Conservation (phyloP, 1,140 invertebrate species). For the Lepidurus couesii region DNA sequence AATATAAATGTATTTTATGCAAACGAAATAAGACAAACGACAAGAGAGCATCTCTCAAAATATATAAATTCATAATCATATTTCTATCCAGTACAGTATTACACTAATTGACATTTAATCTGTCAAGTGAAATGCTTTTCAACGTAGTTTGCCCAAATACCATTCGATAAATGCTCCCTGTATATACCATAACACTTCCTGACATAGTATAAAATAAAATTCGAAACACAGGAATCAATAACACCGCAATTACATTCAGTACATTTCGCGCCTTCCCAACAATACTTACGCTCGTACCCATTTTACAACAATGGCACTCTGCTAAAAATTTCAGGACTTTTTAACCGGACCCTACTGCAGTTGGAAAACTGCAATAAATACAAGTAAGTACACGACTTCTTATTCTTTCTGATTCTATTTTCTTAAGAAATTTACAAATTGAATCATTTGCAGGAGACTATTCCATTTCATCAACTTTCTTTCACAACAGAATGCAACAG, state of each 20-base stretch:
- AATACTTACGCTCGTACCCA: not conserved
- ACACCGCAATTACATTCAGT: not conserved
- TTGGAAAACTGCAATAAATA: not conserved
- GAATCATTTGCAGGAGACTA: not conserved
- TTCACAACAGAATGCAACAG: not conserved
- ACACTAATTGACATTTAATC: not conserved
- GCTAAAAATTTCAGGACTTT: not conserved
- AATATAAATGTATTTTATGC: not conserved
- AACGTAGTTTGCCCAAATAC: not conserved
- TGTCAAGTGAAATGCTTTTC: not conserved
- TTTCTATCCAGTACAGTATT: not conserved
- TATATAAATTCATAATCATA: not conserved
- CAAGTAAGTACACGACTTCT: not conserved
- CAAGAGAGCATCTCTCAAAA: not conserved
- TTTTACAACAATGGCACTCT: not conserved
- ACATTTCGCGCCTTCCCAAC: not conserved
- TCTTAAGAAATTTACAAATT: not conserved
- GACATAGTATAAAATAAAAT: not conserved
- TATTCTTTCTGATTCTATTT: not conserved
- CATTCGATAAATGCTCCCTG: not conserved
- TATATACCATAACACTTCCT: not conserved
- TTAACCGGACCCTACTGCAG: not conserved
- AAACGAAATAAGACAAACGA: not conserved
- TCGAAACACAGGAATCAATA: not conserved
- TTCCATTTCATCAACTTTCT: not conserved